Percentiles rank a stretch among this genome's conserved stretches.
These are phyloP conservation scores for Cloeon dipterum DNA, from an alignment of 2,888 invertebrate genomes.

Conservation along the genomic window DNA sequence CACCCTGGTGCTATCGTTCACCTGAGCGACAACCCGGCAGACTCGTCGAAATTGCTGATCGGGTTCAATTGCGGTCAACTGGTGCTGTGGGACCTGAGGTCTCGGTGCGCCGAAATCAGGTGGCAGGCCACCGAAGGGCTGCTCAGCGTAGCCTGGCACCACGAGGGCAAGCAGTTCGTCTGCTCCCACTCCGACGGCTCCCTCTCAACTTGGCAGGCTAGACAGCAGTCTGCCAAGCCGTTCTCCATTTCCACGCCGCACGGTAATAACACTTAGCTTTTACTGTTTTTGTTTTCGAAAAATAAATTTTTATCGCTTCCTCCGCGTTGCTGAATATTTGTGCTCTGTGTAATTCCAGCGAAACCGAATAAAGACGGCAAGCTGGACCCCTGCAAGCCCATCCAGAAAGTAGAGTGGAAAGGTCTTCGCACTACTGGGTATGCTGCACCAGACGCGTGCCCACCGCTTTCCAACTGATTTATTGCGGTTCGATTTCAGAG, in stretches of 20 bases:
- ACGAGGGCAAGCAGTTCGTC: conserved; percentile 95
- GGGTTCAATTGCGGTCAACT: conserved; percentile 88
- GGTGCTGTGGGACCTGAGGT: conserved; percentile 87
- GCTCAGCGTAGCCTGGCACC: conserved; percentile 85
- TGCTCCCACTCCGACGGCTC: conserved; percentile 90
- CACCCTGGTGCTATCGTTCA: conserved; percentile 95
- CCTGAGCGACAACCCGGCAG: conserved; percentile 89
- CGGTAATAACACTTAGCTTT: conserved; percentile 29
- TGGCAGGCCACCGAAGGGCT: conserved; percentile 54
- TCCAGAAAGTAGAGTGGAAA: conserved; percentile 91
- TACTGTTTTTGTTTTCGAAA: background rate
- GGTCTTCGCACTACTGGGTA: conserved; percentile 54
- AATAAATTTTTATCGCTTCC: background rate
- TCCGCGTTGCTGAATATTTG: too few species aligned
- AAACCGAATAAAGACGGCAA: conserved; percentile 84
- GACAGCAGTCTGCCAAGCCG: conserved; percentile 44
- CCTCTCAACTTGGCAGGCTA: conserved; percentile 77
- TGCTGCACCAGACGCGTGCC: too few species aligned
- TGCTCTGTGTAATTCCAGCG: conserved; percentile 48
- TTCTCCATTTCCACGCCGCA: conserved; percentile 72
- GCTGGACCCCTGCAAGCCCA: conserved; percentile 80
- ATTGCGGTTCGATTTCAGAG: conserved; percentile 42
- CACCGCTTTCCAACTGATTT: too few species aligned
- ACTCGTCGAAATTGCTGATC: conserved; percentile 90
- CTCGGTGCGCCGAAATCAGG: conserved; percentile 64